phyloP scores from a whole-genome alignment of 2,888 invertebrate species.

The Nemotelus pantherinus region DNA sequence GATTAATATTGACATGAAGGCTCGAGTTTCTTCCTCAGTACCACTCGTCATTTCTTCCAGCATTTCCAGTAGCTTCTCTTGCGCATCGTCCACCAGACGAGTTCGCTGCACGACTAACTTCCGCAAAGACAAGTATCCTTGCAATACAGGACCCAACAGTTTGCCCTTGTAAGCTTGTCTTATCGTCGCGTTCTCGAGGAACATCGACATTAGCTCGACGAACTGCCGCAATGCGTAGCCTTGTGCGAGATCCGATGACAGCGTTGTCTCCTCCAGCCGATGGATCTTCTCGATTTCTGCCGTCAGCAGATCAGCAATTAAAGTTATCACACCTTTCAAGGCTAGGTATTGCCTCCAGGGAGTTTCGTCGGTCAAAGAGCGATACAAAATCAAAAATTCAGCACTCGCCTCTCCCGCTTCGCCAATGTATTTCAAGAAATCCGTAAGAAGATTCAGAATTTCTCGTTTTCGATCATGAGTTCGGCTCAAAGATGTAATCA shows the following conservation, averaged over 20 bases:
- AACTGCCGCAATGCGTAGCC: slow-evolving; percentile 91
- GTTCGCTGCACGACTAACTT: slow-evolving; percentile 94
- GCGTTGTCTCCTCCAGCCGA: slow-evolving; percentile 88
- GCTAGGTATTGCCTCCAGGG: slow-evolving; percentile 96
- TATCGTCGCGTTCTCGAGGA: slow-evolving; percentile 87
- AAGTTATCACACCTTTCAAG: slow-evolving; percentile 83
- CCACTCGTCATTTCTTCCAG: slow-evolving; percentile 96
- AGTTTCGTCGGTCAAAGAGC: slow-evolving; percentile 81
- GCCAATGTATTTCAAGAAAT: slow-evolving; percentile 87
- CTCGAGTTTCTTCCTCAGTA: slow-evolving; percentile 94
- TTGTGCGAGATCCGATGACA: slow-evolving; percentile 93
- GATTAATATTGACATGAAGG: slow-evolving; percentile 97
- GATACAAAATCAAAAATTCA: slow-evolving; percentile 89
- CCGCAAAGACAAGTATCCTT: slow-evolving; percentile 91
- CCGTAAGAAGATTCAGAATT: slow-evolving; percentile 86
- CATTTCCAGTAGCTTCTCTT: slow-evolving; percentile 90
- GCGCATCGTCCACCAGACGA: slow-evolving; percentile 94
- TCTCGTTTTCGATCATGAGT: slow-evolving; percentile 75
- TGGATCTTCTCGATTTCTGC: slow-evolving; percentile 90
- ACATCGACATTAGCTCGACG: slow-evolving; percentile 86
- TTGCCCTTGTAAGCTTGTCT: slow-evolving; percentile 90
- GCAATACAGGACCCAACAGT: slow-evolving; percentile 77
- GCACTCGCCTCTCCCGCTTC: slow-evolving; percentile 90
- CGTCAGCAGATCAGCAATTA: slow-evolving; percentile 86
- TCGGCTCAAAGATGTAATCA: slow-evolving; percentile 84